Conservation (phyloP, 2,113 vertebrate species). For the Psettodes erumei region DNA sequence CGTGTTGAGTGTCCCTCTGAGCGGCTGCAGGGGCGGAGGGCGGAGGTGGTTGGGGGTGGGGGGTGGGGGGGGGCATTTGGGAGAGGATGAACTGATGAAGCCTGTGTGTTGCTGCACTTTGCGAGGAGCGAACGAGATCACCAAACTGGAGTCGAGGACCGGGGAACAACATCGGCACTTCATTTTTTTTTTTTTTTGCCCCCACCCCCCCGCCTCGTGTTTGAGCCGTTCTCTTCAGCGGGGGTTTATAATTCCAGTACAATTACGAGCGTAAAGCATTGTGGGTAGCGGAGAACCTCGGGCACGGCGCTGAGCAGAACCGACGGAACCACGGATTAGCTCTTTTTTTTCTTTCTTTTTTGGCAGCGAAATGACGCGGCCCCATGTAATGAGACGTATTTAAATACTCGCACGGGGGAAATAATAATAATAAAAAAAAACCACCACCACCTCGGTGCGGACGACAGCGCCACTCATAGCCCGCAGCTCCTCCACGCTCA, state of each 20-base stretch:
- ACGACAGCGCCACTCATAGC: conserved; percentile 5
- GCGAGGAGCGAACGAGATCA: conserved; percentile 57
- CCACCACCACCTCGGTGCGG: conserved; percentile 32
- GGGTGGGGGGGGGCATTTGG: conserved; percentile 19
- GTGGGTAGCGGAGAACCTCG: conserved; percentile 52
- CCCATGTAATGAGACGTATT: not conserved
- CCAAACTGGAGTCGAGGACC: conserved; percentile 39
- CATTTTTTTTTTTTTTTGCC: conserved; percentile 46
- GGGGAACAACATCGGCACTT: conserved; percentile 17
- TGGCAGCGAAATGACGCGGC: conserved; percentile 20
- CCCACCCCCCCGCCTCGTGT: not conserved
- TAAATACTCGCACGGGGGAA: conserved; percentile 7
- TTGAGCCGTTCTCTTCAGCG: conserved; percentile 43
- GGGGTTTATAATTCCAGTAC: conserved; percentile 75
- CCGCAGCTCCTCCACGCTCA: conserved; percentile 54
- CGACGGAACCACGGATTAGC: conserved; percentile 24
- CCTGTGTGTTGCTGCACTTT: conserved; percentile 79
- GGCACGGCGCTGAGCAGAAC: conserved; percentile 29
- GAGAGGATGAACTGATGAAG: conserved; percentile 56
- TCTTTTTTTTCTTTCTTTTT: no score
- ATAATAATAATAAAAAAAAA: no score
- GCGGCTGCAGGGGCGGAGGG: conserved; percentile 73
- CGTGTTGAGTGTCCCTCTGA: conserved; percentile 83
- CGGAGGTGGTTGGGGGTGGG: no score
- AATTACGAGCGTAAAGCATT: conserved; percentile 65